phyloP scores from a whole-genome alignment of 2,113 vertebrate genomes.

The Phalacrocorax brasilianus region DNA sequence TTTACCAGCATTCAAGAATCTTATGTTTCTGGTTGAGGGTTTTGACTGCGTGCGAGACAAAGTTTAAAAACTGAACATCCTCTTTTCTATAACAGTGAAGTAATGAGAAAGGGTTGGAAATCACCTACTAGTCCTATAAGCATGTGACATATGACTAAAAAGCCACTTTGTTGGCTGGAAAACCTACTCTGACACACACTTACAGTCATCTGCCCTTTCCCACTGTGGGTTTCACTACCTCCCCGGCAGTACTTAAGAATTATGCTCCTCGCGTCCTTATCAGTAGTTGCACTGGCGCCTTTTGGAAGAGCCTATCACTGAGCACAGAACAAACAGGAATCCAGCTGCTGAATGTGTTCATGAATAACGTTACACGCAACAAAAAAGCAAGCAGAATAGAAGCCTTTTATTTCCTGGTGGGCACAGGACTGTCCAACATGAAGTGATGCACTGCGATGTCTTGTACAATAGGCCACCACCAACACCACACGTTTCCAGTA shows the following conservation, averaged over 20 bases:
- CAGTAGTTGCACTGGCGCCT: neutral
- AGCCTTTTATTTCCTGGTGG: neutral
- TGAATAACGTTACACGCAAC: neutral
- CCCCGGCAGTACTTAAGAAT: neutral
- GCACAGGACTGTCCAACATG: neutral
- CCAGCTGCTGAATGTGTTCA: neutral
- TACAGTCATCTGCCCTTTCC: neutral
- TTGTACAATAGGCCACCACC: fast-evolving
- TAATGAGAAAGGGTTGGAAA: neutral
- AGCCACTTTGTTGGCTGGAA: neutral
- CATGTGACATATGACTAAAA: neutral
- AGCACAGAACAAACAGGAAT: neutral
- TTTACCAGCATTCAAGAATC: neutral
- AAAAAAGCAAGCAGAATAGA: neutral
- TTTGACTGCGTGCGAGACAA: neutral
- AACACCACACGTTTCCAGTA: fast-evolving
- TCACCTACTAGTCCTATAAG: neutral
- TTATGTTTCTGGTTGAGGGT: neutral
- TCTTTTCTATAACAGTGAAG: neutral
- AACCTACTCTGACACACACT: neutral
- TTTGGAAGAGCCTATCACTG: fast-evolving
- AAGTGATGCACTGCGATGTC: fast-evolving
- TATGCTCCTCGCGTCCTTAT: neutral
- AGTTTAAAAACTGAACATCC: neutral
- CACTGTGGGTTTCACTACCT: neutral